Percentiles rank a stretch among this genome's conserved stretches.
Evolutionary conservation across 2,113 vertebrate species (phyloP).

Genomic region (Natator depressus): DNA sequence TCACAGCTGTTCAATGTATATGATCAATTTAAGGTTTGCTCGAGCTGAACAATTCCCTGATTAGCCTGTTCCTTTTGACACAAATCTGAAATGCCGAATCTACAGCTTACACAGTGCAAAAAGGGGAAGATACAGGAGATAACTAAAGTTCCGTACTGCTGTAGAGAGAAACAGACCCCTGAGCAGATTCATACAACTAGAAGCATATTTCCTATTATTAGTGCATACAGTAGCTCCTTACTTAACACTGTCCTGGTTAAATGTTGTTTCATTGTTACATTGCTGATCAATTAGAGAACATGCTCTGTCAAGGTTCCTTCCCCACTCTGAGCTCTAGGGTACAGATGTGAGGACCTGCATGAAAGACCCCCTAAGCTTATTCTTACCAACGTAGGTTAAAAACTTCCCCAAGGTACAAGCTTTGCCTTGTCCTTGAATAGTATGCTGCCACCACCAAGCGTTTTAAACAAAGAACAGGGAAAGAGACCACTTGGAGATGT

Average conservation of each 20-base stretch:
- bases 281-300: too few relatives aligned
- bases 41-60: not conserved
- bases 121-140: not conserved
- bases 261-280: not conserved
- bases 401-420: too few relatives aligned
- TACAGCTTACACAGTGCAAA: not conserved
- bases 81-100: not conserved
- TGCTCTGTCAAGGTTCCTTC: too few relatives aligned
- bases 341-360: too few relatives aligned
- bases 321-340: too few relatives aligned
- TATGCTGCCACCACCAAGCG: too few relatives aligned
- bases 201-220: not conserved
- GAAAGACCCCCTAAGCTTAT: too few relatives aligned
- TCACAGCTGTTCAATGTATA: not conserved
- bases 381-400: too few relatives aligned
- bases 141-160: not conserved
- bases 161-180: not conserved
- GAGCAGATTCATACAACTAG: not conserved
- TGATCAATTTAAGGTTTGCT: not conserved
- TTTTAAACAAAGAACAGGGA: too few relatives aligned
- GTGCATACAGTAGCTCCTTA: not conserved
- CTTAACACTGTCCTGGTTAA: too few relatives aligned
- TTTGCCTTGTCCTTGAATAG: too few relatives aligned
- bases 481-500: too few relatives aligned
- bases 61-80: not conserved